Evolutionary conservation across 2,797 vertebrate genomes (phyloP).

Genomic region (Adelosebastes latens): DNA sequence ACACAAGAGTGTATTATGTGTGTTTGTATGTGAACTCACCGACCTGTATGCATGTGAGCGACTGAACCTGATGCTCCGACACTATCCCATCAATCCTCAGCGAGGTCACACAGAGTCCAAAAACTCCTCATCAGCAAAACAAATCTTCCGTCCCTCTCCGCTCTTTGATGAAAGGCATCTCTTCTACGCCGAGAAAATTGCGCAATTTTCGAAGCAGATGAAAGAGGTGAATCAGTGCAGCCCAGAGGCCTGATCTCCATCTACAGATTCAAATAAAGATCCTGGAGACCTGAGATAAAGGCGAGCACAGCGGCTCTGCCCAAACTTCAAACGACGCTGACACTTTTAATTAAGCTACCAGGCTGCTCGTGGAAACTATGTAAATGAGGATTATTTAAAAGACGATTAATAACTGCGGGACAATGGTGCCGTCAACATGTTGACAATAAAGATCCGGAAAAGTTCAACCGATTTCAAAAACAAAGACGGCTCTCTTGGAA

Average conservation of each 20-base stretch:
- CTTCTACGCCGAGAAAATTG: constrained; percentile 14
- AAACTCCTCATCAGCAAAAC: constrained; percentile 44
- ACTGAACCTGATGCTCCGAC: neutral
- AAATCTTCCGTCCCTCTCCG: neutral
- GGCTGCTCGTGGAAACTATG: constrained; percentile 18
- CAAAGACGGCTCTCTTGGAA: neutral
- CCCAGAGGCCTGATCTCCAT: constrained; percentile 44
- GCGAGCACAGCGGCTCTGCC: neutral
- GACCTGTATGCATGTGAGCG: neutral
- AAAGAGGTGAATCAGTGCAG: constrained; percentile 37
- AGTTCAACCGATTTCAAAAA: neutral
- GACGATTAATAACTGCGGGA: constrained; percentile 1
- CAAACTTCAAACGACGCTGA: constrained; percentile 53
- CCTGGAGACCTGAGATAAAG: constrained; percentile 52
- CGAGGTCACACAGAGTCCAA: constrained; percentile 38
- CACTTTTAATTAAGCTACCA: constrained; percentile 46
- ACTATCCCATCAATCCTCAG: neutral
- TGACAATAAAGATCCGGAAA: neutral
- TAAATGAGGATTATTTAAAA: constrained; percentile 32
- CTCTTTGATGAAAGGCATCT: constrained; percentile 50
- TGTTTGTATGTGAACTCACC: neutral
- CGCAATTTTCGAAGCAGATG: constrained; percentile 45
- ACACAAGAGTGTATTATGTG: neutral
- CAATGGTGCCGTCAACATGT: neutral
- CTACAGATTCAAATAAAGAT: constrained; percentile 57